phyloP scores from a whole-genome alignment of 2,888 invertebrate species.

The Parnassius smintheus region DNA sequence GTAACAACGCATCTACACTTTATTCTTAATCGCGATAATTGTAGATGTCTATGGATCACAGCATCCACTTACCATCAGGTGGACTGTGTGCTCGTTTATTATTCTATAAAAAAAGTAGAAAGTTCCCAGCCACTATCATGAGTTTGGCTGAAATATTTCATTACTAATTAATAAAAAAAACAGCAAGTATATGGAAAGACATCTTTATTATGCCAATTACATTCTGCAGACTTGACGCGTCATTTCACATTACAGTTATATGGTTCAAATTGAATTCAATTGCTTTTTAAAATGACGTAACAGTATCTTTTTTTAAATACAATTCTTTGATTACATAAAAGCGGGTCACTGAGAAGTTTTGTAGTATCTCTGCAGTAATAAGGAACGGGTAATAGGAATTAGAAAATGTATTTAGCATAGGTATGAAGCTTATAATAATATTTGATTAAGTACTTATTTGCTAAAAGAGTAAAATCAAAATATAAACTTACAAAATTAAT shows the following conservation, averaged over 20 bases:
- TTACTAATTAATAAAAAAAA: too few relatives aligned
- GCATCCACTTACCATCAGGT: too few relatives aligned
- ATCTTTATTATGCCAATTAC: conserved; percentile 1
- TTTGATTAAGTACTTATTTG: conserved; percentile 25
- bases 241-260: background rate
- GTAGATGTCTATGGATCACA: too few relatives aligned
- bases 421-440: conserved; percentile 15
- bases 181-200: background rate
- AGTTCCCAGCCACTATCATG: too few relatives aligned
- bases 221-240: background rate
- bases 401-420: conserved; percentile 1
- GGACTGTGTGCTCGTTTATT: too few relatives aligned
- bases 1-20: too few relatives aligned
- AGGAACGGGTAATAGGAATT: conserved; percentile 7
- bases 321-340: background rate
- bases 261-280: background rate
- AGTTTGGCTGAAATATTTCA: too few relatives aligned
- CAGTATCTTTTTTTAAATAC: background rate
- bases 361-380: background rate
- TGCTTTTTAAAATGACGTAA: background rate
- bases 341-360: conserved; percentile 1
- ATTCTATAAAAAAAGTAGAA: too few relatives aligned
- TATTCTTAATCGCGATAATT: too few relatives aligned
- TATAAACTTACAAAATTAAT: conserved; percentile 28
- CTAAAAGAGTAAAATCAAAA: conserved; percentile 17